Conservation (phyloP, 2,888 invertebrate genomes). For the Leptinotarsa juncta region DNA sequence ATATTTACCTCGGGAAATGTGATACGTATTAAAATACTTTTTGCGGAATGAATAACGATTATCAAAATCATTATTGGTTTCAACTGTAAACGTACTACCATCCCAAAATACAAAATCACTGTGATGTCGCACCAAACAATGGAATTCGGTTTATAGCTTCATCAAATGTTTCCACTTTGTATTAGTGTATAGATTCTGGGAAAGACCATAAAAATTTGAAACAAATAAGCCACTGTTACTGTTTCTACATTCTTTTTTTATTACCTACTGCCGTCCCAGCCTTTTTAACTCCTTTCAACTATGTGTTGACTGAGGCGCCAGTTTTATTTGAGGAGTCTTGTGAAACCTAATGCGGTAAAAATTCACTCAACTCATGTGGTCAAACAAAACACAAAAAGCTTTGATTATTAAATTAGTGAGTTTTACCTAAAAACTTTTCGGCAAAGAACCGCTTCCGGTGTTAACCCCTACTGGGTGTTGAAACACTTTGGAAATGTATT, state of each 20-base stretch:
- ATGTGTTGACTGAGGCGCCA: conserved; percentile 38
- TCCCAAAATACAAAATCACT: not conserved
- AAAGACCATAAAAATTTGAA: conserved; percentile 33
- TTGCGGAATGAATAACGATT: too few species aligned
- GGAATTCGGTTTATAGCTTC: not conserved
- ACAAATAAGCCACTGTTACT: conserved; percentile 43
- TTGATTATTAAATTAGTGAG: conserved; percentile 38
- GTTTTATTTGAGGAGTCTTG: conserved; percentile 36
- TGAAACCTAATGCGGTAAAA: conserved; percentile 22
- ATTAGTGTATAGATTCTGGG: conserved; percentile 34
- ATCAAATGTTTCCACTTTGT: not conserved
- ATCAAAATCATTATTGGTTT: too few species aligned
- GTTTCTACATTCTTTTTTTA: conserved; percentile 35
- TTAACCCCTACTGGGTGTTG: conserved; percentile 16
- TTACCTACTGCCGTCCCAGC: conserved; percentile 28
- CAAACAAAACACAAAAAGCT: conserved; percentile 37
- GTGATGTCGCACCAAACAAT: not conserved
- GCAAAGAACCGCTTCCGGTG: conserved; percentile 35
- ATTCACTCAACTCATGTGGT: conserved; percentile 22
- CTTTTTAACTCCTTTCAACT: conserved; percentile 28
- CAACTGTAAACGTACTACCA: not conserved
- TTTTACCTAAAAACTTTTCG: conserved; percentile 25
- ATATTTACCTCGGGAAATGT: too few species aligned
- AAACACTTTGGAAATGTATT: not conserved
- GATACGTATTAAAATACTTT: too few species aligned